Conservation (phyloP, 1,140 invertebrate genomes). For the Drosophila baimaii region DNA sequence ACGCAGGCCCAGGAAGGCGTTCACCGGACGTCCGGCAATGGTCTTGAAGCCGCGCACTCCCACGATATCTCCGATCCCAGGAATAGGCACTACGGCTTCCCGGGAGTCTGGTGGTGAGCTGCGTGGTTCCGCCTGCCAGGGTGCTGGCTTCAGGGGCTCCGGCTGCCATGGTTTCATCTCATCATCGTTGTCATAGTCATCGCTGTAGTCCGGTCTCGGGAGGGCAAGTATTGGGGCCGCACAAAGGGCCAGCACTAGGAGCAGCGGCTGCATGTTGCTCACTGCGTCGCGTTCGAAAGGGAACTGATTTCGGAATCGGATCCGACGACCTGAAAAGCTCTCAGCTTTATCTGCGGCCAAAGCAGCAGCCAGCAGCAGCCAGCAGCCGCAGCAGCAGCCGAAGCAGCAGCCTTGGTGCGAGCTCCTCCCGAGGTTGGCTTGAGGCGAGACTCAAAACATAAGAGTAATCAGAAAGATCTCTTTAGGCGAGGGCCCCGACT, state of each 20-base stretch:
- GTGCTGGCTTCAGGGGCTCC: conserved; percentile 37
- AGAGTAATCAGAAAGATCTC: background rate
- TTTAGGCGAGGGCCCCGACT: background rate
- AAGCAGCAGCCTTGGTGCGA: conserved; percentile 35
- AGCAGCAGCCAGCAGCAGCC: background rate
- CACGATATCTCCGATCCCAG: conserved; percentile 59
- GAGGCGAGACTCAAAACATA: background rate
- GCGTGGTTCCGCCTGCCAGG: conserved; percentile 29
- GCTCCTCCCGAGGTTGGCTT: conserved; percentile 19
- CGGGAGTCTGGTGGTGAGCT: background rate
- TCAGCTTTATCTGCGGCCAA: conserved; percentile 32
- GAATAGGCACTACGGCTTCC: conserved; percentile 37
- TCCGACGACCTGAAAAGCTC: conserved; percentile 62
- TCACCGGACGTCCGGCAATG: conserved; percentile 60
- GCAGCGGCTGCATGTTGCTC: conserved; percentile 64
- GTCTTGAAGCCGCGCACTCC: conserved; percentile 52
- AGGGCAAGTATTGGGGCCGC: conserved; percentile 24
- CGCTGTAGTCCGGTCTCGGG: conserved; percentile 18
- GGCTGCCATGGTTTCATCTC: conserved; percentile 26
- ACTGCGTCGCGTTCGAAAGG: conserved; percentile 45
- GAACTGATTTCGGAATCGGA: conserved; percentile 61
- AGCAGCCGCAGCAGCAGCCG: background rate
- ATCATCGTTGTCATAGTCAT: conserved; percentile 36
- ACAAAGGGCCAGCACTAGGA: conserved; percentile 43
- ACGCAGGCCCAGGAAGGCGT: conserved; percentile 72